These are phyloP conservation scores for Gila orcuttii DNA, from an alignment of 2,113 vertebrate species.

Conservation along the genomic window DNA sequence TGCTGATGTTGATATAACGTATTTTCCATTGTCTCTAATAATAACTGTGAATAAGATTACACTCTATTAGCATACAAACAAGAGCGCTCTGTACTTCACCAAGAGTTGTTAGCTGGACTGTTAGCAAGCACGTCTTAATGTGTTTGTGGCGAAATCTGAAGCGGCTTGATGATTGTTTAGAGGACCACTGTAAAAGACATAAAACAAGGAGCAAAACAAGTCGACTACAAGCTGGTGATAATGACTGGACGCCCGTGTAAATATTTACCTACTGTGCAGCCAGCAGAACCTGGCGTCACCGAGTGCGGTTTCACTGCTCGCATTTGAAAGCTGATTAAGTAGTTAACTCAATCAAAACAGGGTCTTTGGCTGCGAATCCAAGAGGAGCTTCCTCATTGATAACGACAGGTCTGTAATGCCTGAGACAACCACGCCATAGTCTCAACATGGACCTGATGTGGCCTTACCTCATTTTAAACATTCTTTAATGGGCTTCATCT, in stretches of 20 bases:
- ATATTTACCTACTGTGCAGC: slow-evolving; percentile 51
- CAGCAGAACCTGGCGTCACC: slow-evolving; percentile 18
- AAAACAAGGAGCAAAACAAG: slow-evolving; percentile 59
- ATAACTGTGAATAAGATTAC: slow-evolving; percentile 20
- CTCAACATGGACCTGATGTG: not conserved
- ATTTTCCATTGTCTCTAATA: slow-evolving; percentile 42
- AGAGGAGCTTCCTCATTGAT: slow-evolving; percentile 28
- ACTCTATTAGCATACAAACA: slow-evolving; percentile 54
- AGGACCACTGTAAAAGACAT: slow-evolving; percentile 48
- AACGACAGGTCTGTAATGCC: slow-evolving; percentile 8
- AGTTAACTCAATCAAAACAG: slow-evolving; percentile 20
- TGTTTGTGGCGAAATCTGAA: slow-evolving; percentile 36
- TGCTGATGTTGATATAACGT: slow-evolving; percentile 28
- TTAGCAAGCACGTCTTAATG: slow-evolving; percentile 45
- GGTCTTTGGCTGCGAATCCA: not conserved
- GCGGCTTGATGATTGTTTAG: slow-evolving; percentile 54
- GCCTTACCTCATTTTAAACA: not conserved
- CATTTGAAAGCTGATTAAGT: slow-evolving; percentile 29
- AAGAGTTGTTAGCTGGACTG: slow-evolving; percentile 40
- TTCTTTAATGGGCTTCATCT: not conserved
- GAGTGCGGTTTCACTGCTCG: not conserved
- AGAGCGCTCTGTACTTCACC: slow-evolving; percentile 31
- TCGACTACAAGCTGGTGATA: slow-evolving; percentile 44
- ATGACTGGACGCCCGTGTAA: slow-evolving; percentile 52
- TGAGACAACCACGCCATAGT: not conserved